A percentile compares a stretch with the other conserved stretches of the same genome.
Conservation (phyloP, 2,797 vertebrate genomes). For the Iguana delicatissima region DNA sequence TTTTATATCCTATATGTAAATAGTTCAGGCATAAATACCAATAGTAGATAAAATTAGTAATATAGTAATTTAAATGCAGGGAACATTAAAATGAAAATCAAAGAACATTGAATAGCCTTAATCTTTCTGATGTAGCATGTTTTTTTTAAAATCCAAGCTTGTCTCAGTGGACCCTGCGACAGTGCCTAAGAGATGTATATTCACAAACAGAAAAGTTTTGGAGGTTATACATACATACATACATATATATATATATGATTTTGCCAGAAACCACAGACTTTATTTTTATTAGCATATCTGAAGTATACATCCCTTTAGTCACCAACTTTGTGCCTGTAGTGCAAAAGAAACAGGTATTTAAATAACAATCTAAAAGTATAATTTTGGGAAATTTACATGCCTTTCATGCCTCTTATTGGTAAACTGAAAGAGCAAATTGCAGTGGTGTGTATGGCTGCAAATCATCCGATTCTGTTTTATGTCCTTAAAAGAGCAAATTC, state of each 20-base stretch:
- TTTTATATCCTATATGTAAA: constrained; percentile 60
- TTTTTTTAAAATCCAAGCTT: constrained; percentile 42
- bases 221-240: constrained; percentile 17
- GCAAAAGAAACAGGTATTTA: constrained; percentile 76
- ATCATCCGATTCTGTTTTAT: constrained; percentile 37
- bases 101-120: constrained; percentile 73
- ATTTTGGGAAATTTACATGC: constrained; percentile 71
- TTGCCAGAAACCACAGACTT: constrained; percentile 74
- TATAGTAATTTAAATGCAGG: constrained; percentile 67
- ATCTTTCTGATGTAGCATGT: constrained; percentile 58
- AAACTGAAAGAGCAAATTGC: constrained; percentile 27
- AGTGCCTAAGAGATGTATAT: constrained; percentile 60
- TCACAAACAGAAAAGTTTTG: constrained; percentile 37
- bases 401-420: constrained; percentile 69
- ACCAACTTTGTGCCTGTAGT: constrained; percentile 69
- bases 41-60: constrained; percentile 65
- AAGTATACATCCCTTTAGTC: constrained; percentile 62
- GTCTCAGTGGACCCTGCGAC: constrained; percentile 60
- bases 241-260: constrained; percentile 31
- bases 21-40: constrained; percentile 51
- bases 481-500: constrained; percentile 47
- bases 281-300: constrained; percentile 77
- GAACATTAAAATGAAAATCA: constrained; percentile 73
- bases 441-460: constrained; percentile 25
- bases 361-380: constrained; percentile 75